These are phyloP conservation scores for Sesamia inferens DNA, from an alignment of 2,888 invertebrate species.

Conservation along the genomic window DNA sequence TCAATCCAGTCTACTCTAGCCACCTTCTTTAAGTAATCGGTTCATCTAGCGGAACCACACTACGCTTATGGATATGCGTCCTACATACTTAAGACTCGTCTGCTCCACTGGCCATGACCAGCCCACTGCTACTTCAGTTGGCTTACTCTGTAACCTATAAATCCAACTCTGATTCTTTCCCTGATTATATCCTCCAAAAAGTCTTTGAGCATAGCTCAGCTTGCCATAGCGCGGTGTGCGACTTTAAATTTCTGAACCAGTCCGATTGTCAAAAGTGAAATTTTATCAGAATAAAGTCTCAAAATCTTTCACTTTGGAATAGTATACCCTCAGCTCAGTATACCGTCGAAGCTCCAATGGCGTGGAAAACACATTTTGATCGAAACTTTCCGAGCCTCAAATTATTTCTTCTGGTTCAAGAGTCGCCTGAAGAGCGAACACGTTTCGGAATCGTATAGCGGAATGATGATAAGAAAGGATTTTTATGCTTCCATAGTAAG, in stretches of 20 bases:
- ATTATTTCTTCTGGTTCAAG: slow-evolving; percentile 69
- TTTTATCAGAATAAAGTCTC: neutral
- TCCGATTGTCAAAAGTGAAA: neutral
- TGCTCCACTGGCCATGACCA: neutral
- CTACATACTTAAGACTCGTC: neutral
- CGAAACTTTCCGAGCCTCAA: slow-evolving; percentile 66
- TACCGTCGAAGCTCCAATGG: slow-evolving; percentile 63
- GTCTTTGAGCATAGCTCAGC: neutral
- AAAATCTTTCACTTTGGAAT: slow-evolving; percentile 21
- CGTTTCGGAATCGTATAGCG: slow-evolving; percentile 49
- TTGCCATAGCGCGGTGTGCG: neutral
- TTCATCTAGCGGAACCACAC: neutral
- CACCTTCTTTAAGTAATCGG: neutral
- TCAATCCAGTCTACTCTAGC: neutral
- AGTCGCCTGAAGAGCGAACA: slow-evolving; percentile 59
- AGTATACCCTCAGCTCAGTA: slow-evolving; percentile 36
- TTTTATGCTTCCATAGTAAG: slow-evolving; percentile 31
- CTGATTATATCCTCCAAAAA: neutral
- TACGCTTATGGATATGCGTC: neutral
- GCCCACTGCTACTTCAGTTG: neutral
- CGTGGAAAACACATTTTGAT: slow-evolving; percentile 71
- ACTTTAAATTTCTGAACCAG: neutral
- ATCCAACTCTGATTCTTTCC: neutral
- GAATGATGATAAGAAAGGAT: slow-evolving; percentile 50
- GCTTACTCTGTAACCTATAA: neutral